Evolutionary conservation across 2,888 invertebrate genomes (phyloP).

Genomic region (Lochmaea capreae): DNA sequence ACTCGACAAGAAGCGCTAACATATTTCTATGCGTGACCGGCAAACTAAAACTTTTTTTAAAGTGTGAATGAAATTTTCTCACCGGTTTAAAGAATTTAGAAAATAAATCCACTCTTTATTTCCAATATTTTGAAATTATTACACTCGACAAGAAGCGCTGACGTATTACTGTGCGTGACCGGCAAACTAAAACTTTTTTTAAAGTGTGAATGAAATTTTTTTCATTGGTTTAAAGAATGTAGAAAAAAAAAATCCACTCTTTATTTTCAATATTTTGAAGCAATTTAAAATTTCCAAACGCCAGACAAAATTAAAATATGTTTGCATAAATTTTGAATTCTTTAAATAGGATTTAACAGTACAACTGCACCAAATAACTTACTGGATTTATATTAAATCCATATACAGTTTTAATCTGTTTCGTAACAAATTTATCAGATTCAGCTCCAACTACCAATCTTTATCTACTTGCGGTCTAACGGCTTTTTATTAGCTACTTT

Average conservation of each 20-base stretch:
- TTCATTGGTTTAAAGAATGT: neutral
- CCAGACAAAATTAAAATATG: neutral
- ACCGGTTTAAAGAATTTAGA: neutral
- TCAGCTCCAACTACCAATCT: neutral
- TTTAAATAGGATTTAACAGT: neutral
- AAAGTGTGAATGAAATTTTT: neutral
- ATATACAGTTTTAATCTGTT: neutral
- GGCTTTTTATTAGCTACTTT: neutral
- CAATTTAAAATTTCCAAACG: neutral
- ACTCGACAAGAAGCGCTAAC: neutral
- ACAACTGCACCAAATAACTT: neutral
- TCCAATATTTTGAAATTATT: slow-evolving; percentile 7
- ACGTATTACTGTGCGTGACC: neutral
- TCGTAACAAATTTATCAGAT: neutral
- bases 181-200: neutral
- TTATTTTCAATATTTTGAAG: too few relatives aligned
- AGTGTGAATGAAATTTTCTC: neutral
- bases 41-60: neutral
- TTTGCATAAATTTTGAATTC: neutral
- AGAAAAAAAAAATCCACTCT: neutral
- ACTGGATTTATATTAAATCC: neutral
- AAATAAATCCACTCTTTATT: neutral
- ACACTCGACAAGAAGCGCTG: neutral
- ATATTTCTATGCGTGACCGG: neutral
- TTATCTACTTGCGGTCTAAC: neutral